phyloP scores from a whole-genome alignment of 1,140 invertebrate species.

The Mylabris phalerata region DNA sequence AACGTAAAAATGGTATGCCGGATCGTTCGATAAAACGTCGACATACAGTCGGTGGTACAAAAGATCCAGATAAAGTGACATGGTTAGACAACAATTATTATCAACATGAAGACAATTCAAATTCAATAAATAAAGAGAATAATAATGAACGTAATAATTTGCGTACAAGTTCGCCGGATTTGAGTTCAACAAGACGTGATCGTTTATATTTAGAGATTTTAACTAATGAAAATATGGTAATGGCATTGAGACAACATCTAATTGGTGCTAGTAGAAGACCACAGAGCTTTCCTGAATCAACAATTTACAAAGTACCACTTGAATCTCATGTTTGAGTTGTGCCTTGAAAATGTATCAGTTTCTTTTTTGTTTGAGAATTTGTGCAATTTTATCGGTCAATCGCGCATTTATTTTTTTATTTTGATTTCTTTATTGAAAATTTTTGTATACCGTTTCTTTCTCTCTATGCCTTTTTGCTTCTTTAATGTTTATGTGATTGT shows the following conservation, averaged over 20 bases:
- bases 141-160: conserved; percentile 45
- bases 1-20: conserved; percentile 66
- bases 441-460: neutral
- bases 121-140: conserved; percentile 39
- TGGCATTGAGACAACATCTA: conserved; percentile 43
- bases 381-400: conserved; percentile 20
- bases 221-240: conserved; percentile 48
- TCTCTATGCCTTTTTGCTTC: conserved; percentile 29
- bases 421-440: conserved; percentile 17
- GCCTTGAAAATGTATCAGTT: conserved; percentile 12
- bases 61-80: conserved; percentile 68
- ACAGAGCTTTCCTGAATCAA: conserved; percentile 50
- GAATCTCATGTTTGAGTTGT: conserved; percentile 50
- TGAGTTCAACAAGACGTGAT: conserved; percentile 46
- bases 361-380: neutral
- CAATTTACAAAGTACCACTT: conserved; percentile 51
- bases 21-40: conserved; percentile 74
- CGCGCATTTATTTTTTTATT: conserved; percentile 20
- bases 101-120: conserved; percentile 44
- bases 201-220: conserved; percentile 50
- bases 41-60: conserved; percentile 87
- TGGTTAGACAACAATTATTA: conserved; percentile 49
- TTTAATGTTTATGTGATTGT: conserved; percentile 32
- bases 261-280: conserved; percentile 44
- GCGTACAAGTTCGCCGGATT: conserved; percentile 56